phyloP scores from a whole-genome alignment of 35 echinoderm and acorn worm species.

The Stichopus chloronotus region DNA sequence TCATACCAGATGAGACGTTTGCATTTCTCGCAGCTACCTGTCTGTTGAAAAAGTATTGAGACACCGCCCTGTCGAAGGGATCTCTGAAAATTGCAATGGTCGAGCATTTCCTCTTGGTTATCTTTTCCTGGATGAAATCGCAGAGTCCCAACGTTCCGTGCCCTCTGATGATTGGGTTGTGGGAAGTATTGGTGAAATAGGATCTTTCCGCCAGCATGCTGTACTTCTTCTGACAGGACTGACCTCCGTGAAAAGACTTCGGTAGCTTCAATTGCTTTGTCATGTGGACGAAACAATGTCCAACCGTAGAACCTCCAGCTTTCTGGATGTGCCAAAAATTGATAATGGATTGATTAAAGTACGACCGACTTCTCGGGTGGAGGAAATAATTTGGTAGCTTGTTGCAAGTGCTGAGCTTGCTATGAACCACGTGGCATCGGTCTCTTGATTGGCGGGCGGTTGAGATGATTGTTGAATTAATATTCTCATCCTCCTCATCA shows the following conservation, averaged over 20 bases:
- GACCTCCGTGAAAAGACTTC: neutral
- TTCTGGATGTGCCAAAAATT: neutral
- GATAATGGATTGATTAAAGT: neutral
- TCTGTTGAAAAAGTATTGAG: neutral
- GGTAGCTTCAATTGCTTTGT: neutral
- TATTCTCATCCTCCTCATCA: too few relatives aligned
- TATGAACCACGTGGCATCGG: neutral
- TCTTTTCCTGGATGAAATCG: neutral
- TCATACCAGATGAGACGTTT: too few relatives aligned
- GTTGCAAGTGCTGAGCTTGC: neutral
- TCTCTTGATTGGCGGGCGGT: neutral
- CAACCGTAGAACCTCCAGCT: neutral
- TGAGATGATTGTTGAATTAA: neutral
- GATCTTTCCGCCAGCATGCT: neutral
- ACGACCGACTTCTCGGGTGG: neutral
- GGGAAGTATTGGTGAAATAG: neutral
- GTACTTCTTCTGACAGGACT: neutral
- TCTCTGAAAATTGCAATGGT: neutral
- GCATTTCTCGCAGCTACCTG: neutral
- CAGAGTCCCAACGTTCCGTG: neutral
- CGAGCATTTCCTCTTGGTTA: neutral
- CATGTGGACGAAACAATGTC: neutral
- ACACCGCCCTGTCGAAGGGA: neutral
- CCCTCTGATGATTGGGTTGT: neutral
- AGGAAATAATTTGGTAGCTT: slow-evolving; percentile 1